Base-by-base conservation (phyloP, 1,140 invertebrate genomes). In the Nasonia longicornis region DNA sequence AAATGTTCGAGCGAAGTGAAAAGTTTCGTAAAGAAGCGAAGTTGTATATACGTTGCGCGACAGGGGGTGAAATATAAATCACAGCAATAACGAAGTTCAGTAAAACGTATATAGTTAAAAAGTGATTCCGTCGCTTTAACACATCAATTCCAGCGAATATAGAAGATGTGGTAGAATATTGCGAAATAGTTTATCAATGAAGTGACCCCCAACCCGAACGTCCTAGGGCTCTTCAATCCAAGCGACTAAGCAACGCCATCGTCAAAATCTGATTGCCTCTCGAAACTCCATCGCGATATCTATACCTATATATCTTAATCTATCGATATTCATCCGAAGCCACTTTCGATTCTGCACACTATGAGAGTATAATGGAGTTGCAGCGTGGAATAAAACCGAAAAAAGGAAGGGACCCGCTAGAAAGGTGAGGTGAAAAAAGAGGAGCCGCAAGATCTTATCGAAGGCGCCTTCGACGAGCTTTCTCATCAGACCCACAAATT, bases 31-130 rank as follows among this genome's bases (percentile, higher is more conserved):
- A 16, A 52, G 48, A 16, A 20, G 48, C 48, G 16, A 52, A 52
- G 48, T 52, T 52, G 48, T 52, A 16, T 16, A 52, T 16, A 52
- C 48, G 48, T 0, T 12, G 14, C 52, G 8, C 11, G 10, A 4
- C 4, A n/a, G 20, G 64, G 10, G 1, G 74, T 42, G 42, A 38
- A 66, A 22, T 76, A 76, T 76, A 66, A 76, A 76, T 66, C 31
- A 38, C 20, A 66, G 42, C 29, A 66, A 66, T 76, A 76, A 76
- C 16, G 38, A 66, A 64, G 20, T 64, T 76, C 31, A 48, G n/a
- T 22, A 12, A 20, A 63, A 12, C 4, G 26, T 26, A 26, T 26
- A n/a, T 8, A 35, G 29, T 22, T 20, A 63, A 10, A 63, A 31
- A 63, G 48, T n/a, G 42, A 20, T 58, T 63, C n/a, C 6, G 26